Evolutionary conservation across 2,888 invertebrate genomes (phyloP).

Genomic region (Pristionchus maxplancki): DNA sequence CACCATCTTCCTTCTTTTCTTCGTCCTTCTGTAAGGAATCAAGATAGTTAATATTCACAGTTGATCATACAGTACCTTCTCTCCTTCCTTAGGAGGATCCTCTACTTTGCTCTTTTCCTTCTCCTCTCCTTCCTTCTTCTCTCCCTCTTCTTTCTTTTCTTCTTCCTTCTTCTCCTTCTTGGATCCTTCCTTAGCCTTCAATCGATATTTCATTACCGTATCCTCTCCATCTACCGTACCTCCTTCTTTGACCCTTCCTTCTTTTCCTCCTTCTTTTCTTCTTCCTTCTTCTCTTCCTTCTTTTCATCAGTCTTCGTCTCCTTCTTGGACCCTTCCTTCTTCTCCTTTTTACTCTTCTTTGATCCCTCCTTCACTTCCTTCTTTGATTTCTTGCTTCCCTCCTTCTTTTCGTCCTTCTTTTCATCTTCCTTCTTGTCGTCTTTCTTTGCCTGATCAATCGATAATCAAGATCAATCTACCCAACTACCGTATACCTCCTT

Average conservation of each 20-base stretch:
- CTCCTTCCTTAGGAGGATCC: constrained; percentile 9
- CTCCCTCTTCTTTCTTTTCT: constrained; percentile 29
- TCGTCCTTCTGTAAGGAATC: not conserved
- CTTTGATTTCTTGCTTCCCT: not conserved
- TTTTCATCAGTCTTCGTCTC: not conserved
- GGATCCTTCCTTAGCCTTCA: constrained; percentile 15
- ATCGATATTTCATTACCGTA: not conserved
- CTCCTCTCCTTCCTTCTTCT: constrained; percentile 28
- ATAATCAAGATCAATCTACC: not conserved
- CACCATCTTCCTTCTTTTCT: constrained; percentile 24
- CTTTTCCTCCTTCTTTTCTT: not conserved
- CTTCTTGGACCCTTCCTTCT: constrained; percentile 9
- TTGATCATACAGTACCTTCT: constrained; percentile 14
- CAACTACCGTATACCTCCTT: constrained; percentile 8
- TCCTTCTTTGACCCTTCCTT: constrained; percentile 12
- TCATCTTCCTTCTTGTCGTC: constrained; percentile 17
- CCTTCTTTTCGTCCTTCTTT: constrained; percentile 28
- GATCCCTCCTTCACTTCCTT: constrained; percentile 1
- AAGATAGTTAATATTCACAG: not conserved
- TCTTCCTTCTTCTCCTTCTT: constrained; percentile 16
- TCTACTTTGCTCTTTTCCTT: constrained; percentile 18
- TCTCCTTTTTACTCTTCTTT: constrained; percentile 40
- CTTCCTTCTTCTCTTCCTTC: constrained; percentile 4
- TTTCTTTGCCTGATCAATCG: not conserved
- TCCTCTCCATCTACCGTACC: not conserved